Evolutionary conservation across 2,113 vertebrate species (phyloP), one percentile per base, ranked within the genome.

Genomic region (Suncus etruscus): DNA sequence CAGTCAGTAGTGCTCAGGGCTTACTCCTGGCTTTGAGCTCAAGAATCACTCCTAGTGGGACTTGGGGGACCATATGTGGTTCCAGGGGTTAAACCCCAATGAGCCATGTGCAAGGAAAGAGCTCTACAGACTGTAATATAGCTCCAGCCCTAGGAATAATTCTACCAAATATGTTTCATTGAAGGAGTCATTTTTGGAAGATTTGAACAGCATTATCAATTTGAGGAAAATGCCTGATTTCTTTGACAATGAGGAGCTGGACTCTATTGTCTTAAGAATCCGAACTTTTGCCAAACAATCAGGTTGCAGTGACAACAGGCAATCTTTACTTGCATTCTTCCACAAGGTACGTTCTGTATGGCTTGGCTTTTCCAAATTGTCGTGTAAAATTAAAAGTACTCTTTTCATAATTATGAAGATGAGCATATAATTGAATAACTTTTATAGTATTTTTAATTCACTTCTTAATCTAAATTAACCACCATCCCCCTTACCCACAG

Each of bases 211-310:
- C 32, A 87, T 96, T 77, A 27, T 98, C 87, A 97, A 80, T 54
- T 93, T 78, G 69, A 96, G 97, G 51, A 95, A 96, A 63, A 91
- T 96, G 14, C 94, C 94, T 31, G 92, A 93, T 66, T 69, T 97
- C 8, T 97, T 96, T 92, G 97, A 97, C 58, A 96, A 94, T 9
- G 96, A 97, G 12, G 97, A 97, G 29, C 31, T 96, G 85, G 96
- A 96, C 70, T 95, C 88, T 5, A 88, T 97, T 69, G 47, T 83
- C 18, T 47, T 94, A 29, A 87, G 66, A 11, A 86, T 97, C 9
- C 92, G 84, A 87, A 20, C 94, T 16, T 27, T 85, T 29, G 83
- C 75, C 24, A 80, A 90, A 31, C 95, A 91, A 48, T n/a, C 58
- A 54, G 74, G 72, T 61, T 66, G 77, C 11, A 15, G 61, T 0